Evolutionary conservation across 1,140 invertebrate genomes (phyloP).

Genomic region (Trachelipus rathkii): DNA sequence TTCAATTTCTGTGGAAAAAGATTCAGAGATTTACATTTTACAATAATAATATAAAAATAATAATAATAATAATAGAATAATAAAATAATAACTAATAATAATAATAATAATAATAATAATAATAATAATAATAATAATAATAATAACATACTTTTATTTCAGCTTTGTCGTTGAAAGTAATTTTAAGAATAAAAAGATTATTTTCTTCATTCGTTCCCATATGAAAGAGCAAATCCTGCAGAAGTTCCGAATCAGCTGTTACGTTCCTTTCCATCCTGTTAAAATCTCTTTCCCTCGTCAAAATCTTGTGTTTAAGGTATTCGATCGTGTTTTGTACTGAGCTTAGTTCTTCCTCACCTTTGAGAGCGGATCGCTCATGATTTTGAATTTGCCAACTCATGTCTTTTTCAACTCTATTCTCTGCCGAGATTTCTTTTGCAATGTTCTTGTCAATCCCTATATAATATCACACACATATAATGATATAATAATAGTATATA

Average conservation of each 20-base stretch:
- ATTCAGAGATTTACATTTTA: not conserved
- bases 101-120: not conserved
- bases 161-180: constrained; percentile 4
- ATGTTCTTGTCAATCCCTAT: too few species aligned
- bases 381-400: not conserved
- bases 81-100: too few species aligned
- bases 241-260: not conserved
- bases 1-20: not conserved
- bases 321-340: not conserved
- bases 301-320: constrained; percentile 9
- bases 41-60: too few species aligned
- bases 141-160: constrained; percentile 17
- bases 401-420: not conserved
- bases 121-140: not conserved
- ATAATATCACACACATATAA: too few species aligned
- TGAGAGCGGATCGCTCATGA: not conserved
- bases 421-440: too few species aligned
- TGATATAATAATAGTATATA: too few species aligned
- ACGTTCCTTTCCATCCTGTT: constrained; percentile 10
- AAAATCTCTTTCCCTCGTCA: constrained; percentile 20
- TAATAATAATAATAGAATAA: too few species aligned
- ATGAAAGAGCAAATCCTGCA: constrained; percentile 16
- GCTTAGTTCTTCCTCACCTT: not conserved
- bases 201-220: constrained; percentile 5
- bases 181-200: not conserved